Evolutionary conservation across 2,888 invertebrate species (phyloP).

Genomic region (Caenorhabditis japonica): DNA sequence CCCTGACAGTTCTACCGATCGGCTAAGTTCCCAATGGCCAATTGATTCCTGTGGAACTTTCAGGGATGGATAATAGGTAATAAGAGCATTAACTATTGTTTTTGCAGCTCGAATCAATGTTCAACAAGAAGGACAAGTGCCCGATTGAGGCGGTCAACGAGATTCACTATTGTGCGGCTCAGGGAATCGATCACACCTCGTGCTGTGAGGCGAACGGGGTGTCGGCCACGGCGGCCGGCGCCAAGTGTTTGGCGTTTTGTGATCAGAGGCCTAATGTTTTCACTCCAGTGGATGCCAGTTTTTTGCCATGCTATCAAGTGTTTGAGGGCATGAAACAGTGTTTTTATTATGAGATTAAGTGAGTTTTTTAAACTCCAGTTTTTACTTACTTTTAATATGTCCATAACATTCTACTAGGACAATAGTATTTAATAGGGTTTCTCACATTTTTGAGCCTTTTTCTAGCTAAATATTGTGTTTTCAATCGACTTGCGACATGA

Average conservation of each 20-base stretch:
- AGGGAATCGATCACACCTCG: slow-evolving; percentile 63
- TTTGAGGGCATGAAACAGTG: slow-evolving; percentile 61
- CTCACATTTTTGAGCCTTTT: too few relatives aligned
- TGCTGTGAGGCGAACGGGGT: slow-evolving; percentile 56
- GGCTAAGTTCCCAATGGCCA: too few relatives aligned
- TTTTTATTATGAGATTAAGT: slow-evolving; percentile 54
- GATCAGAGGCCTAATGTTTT: slow-evolving; percentile 61
- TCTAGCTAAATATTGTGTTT: too few relatives aligned
- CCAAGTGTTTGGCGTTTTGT: slow-evolving; percentile 59
- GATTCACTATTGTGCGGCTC: slow-evolving; percentile 71
- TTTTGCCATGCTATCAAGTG: slow-evolving; percentile 58
- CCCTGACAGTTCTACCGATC: too few relatives aligned
- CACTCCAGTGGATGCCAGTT: slow-evolving; percentile 52
- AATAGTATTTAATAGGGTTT: too few relatives aligned
- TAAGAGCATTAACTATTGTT: not conserved
- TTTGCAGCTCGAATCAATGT: slow-evolving; percentile 69
- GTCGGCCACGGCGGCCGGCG: slow-evolving; percentile 47
- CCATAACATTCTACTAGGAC: too few relatives aligned
- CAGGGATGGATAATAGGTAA: not conserved
- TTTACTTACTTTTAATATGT: too few relatives aligned
- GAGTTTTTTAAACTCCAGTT: too few relatives aligned
- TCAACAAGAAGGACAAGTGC: slow-evolving; percentile 64
- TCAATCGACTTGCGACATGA: too few relatives aligned
- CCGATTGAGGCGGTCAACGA: slow-evolving; percentile 71
- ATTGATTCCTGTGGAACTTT: not conserved